These are phyloP conservation scores for Nycticebus coucang DNA, from an alignment of 2,113 vertebrate genomes.

Conservation along the genomic window DNA sequence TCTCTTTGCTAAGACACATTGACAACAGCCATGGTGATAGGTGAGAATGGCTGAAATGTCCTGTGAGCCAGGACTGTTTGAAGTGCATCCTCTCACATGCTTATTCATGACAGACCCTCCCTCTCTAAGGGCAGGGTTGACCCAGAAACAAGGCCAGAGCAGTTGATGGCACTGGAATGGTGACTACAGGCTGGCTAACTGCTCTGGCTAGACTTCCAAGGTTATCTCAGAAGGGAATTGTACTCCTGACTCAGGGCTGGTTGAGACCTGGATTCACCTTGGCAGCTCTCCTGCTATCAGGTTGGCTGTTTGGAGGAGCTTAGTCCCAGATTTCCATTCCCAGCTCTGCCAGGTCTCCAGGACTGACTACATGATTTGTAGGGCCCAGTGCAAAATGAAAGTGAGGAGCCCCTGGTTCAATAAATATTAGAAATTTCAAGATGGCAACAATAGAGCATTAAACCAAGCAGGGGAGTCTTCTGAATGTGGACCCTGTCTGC, in stretches of 20 bases:
- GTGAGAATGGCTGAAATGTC: neutral
- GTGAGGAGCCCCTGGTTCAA: neutral
- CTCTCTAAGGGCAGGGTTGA: neutral
- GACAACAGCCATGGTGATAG: neutral
- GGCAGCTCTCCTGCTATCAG: neutral
- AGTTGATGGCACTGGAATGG: neutral
- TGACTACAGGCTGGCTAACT: neutral
- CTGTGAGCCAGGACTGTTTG: neutral
- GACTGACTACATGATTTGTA: neutral
- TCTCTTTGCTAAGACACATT: neutral
- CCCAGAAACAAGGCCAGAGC: neutral
- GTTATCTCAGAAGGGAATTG: neutral
- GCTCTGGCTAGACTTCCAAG: neutral
- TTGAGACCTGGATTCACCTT: neutral
- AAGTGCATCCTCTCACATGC: neutral
- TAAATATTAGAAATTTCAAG: neutral
- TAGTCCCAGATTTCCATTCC: neutral
- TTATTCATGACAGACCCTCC: rapidly evolving
- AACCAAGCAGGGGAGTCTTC: neutral
- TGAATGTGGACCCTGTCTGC: neutral
- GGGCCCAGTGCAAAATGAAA: neutral
- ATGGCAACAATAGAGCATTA: neutral
- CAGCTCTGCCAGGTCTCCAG: neutral
- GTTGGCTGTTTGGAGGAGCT: neutral
- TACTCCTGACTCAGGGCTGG: no score